Percentiles rank a stretch among this genome's conserved stretches.
These are phyloP conservation scores for Chamaetylas fuelleborni DNA, from an alignment of 2,113 vertebrate species.

Conservation along the genomic window DNA sequence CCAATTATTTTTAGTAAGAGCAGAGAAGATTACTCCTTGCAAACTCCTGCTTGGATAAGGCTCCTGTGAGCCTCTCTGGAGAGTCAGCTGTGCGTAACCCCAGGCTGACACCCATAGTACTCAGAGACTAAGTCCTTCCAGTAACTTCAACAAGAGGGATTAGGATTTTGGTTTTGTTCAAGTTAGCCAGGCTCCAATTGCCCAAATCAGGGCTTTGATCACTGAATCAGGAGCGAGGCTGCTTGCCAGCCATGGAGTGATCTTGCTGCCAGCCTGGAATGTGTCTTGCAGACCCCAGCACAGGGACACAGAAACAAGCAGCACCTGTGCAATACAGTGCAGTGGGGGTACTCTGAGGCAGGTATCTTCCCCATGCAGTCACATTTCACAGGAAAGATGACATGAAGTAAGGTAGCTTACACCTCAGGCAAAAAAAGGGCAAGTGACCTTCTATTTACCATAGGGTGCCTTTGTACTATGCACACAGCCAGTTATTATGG, in stretches of 20 bases:
- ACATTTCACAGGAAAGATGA: background rate
- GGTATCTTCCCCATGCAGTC: background rate
- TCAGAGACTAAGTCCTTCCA: background rate
- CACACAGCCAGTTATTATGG: background rate
- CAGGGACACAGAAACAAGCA: rapidly evolving
- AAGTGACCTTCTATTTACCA: background rate
- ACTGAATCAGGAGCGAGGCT: background rate
- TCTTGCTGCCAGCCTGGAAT: background rate
- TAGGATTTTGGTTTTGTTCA: background rate
- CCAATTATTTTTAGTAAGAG: background rate
- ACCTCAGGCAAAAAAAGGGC: background rate
- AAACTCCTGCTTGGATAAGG: background rate
- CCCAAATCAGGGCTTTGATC: background rate
- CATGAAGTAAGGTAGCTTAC: background rate
- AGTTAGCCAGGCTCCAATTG: rapidly evolving
- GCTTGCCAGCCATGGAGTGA: background rate
- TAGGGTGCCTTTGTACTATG: background rate
- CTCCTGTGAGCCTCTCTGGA: background rate
- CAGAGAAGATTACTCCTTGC: background rate
- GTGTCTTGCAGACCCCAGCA: background rate
- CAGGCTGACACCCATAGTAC: background rate
- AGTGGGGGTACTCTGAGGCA: background rate
- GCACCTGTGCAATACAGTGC: background rate
- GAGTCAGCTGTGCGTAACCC: background rate
- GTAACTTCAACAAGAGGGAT: background rate